A percentile compares a stretch with the other conserved stretches of the same genome.
Conservation (phyloP, 1,140 invertebrate genomes). For the Drosophila ercepeae region DNA sequence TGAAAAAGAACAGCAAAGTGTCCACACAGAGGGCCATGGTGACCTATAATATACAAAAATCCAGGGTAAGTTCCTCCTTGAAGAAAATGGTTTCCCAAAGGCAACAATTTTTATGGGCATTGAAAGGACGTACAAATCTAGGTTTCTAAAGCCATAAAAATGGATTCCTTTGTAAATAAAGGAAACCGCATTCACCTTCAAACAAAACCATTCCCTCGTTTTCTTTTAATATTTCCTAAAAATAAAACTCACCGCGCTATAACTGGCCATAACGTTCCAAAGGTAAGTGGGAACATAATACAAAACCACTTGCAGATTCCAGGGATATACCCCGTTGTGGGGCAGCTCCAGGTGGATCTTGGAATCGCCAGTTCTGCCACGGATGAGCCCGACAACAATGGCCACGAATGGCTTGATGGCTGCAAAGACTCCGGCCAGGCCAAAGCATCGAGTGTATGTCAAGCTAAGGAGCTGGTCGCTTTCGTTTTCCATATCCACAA, state of each 20-base stretch:
- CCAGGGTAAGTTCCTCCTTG: neutral
- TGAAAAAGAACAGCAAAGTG: conserved; percentile 60
- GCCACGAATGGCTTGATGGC: conserved; percentile 54
- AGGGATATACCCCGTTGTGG: conserved; percentile 51
- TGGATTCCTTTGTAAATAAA: too few species aligned
- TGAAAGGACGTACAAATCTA: neutral
- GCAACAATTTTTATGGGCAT: neutral
- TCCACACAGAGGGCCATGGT: conserved; percentile 64
- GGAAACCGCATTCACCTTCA: too few species aligned
- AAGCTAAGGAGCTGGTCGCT: conserved; percentile 57
- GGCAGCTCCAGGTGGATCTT: conserved; percentile 49
- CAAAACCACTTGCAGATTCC: conserved; percentile 26
- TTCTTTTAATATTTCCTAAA: too few species aligned
- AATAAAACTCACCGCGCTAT: conserved; percentile 58
- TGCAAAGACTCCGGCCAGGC: conserved; percentile 48
- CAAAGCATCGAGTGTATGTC: conserved; percentile 54
- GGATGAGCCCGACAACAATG: conserved; percentile 31
- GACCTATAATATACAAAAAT: neutral
- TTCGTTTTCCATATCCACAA: conserved; percentile 56
- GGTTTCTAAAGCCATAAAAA: neutral
- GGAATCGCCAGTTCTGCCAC: conserved; percentile 7
- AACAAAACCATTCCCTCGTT: too few species aligned
- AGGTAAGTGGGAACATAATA: conserved; percentile 58
- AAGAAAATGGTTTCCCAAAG: neutral
- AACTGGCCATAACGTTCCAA: conserved; percentile 63